phyloP scores from a whole-genome alignment of 1,140 invertebrate genomes.

The Drosophila watanabei region DNA sequence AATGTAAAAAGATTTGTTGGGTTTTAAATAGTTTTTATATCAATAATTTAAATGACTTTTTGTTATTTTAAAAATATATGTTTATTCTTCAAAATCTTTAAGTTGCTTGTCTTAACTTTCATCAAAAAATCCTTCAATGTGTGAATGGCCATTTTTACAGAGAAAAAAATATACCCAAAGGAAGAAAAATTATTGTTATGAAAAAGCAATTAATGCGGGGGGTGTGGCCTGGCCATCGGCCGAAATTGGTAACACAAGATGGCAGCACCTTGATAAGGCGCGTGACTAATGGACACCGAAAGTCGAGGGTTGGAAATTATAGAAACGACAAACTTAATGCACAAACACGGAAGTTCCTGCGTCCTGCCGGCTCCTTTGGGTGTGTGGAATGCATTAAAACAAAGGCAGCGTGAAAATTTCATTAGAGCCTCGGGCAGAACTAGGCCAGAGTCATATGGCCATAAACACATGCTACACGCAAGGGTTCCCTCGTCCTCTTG shows the following conservation, averaged over 20 bases:
- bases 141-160: background rate
- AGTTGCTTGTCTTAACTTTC: background rate
- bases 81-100: background rate
- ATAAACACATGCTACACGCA: conserved; percentile 77
- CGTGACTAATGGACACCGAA: conserved; percentile 68
- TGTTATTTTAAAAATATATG: too few species aligned
- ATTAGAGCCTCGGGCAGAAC: conserved; percentile 49
- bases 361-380: conserved; percentile 15
- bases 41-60: background rate
- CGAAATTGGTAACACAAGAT: conserved; percentile 60
- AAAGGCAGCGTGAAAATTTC: conserved; percentile 72
- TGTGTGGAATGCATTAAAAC: conserved; percentile 77
- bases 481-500: background rate
- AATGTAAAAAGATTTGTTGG: background rate
- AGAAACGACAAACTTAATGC: conserved; percentile 67
- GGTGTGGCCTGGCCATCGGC: conserved; percentile 60
- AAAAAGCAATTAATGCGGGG: conserved; percentile 60
- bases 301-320: conserved; percentile 57
- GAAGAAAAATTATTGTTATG: conserved; percentile 65
- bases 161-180: conserved; percentile 8
- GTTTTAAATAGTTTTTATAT: background rate
- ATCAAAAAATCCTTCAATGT: background rate
- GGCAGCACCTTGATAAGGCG: conserved; percentile 74
- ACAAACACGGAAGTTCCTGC: conserved; percentile 60
- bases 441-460: conserved; percentile 63